Evolutionary conservation across 1,140 invertebrate species (phyloP).

Genomic region (Micrasema longulum): DNA sequence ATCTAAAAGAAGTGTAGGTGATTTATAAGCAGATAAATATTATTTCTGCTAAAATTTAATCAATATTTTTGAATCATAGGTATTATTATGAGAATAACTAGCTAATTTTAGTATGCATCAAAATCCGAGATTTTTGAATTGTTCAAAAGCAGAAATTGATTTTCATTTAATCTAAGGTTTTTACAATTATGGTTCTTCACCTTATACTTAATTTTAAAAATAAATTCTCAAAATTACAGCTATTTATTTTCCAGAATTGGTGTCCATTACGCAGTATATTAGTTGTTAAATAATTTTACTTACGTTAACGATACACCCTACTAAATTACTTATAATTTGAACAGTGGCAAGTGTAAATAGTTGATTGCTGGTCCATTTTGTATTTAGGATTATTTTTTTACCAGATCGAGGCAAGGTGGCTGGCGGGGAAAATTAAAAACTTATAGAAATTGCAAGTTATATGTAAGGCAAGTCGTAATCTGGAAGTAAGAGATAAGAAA

Average conservation of each 20-base stretch:
- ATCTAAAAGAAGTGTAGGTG: not conserved
- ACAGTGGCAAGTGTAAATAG: conserved; percentile 12
- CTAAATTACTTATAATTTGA: not conserved
- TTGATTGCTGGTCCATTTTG: conserved; percentile 35
- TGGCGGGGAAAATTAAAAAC: no score
- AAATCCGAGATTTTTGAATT: no score
- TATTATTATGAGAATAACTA: conserved; percentile 9
- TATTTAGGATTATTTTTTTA: conserved; percentile 43
- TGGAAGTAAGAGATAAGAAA: conserved; percentile 28
- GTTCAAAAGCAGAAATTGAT: no score
- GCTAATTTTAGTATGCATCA: no score
- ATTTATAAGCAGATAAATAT: conserved; percentile 7
- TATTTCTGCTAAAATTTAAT: conserved; percentile 11
- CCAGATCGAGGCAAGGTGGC: conserved; percentile 13
- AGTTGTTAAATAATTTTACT: conserved; percentile 10
- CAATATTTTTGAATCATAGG: conserved; percentile 15
- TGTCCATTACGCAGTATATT: conserved; percentile 13
- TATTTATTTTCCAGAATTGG: conserved; percentile 6
- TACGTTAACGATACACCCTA: not conserved
- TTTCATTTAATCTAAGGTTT: no score
- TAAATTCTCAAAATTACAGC: no score
- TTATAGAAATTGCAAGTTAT: no score
- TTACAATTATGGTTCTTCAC: no score
- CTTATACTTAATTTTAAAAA: no score
- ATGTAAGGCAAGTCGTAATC: conserved; percentile 10